Evolutionary conservation across 2,888 invertebrate species (phyloP), one percentile per base, ranked within the genome.

Genomic region (Embidobia sp.): DNA sequence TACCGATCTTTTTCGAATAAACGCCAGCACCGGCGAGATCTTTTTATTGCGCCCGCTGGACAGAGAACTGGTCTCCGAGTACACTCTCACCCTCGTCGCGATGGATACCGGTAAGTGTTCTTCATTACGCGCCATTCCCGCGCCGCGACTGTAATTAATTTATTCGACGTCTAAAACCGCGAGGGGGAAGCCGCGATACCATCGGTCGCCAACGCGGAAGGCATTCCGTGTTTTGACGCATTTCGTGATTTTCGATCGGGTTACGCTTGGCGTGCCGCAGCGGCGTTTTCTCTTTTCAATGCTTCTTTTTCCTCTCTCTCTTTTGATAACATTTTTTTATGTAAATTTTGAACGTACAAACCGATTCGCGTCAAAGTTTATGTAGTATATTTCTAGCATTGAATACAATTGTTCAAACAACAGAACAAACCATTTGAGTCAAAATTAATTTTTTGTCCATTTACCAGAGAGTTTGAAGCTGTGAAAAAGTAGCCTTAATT

Each of bases 11-110:
- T 98, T 98, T 90, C 93, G 94, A 85, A 96, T 98, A 85, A 96
- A 98, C 90, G 95, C 97, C 3, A 95, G 95, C 59, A 96, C 96
- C 37, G 98, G 98, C 22, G 96, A 97, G 90, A 95, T 98, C 86
- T 95, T 95, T 66, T 92, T 97, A 80, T 91, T 96, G 82, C 91
- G 95, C 83, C 94, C 96, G 0, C 90, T 97, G 85, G 97, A 97
- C 90, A 92, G 97, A 55, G 97, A 97, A 91, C 90, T 92, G 77
- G 95, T 96, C 85, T 92, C 94, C 75, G 95, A 96, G 90, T 97
- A 97, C 87, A 93, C 94, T 53, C 91, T 97, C 80, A 95, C 96
- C 1, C 91, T 97, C 55, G 96, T 97, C 74, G 97, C 97, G 72
- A 97, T 97, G 96, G 97, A 97, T 91, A 96, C 97, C 82, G 97